phyloP scores from a whole-genome alignment of 2,888 invertebrate genomes.

The Uloborus plumipes region DNA sequence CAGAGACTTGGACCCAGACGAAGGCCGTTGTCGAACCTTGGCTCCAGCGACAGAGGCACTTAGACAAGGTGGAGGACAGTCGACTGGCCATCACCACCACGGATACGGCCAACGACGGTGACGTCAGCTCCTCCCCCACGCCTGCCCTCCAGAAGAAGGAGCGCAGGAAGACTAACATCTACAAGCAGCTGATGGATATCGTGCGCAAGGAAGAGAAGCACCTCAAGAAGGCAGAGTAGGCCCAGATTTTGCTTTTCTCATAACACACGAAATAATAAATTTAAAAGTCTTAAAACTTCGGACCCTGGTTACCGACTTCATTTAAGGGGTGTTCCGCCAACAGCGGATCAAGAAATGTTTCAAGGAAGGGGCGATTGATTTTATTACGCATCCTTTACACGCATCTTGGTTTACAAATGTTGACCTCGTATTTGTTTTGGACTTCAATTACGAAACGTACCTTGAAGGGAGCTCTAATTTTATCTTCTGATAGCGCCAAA shows the following conservation, averaged over 20 bases:
- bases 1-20: constrained; percentile 18
- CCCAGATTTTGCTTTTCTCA: not conserved
- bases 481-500: no score
- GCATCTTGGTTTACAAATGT: no score
- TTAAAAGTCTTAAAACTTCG: no score
- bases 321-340: no score
- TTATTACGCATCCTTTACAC: no score
- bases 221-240: constrained; percentile 37
- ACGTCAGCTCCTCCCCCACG: constrained; percentile 26
- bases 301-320: no score
- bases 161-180: constrained; percentile 41
- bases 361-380: no score
- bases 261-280: no score
- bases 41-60: constrained; percentile 21
- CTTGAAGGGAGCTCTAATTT: no score
- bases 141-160: constrained; percentile 31
- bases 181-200: constrained; percentile 59
- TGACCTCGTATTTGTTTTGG: no score
- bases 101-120: constrained; percentile 18
- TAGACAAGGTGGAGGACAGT: not conserved
- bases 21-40: constrained; percentile 27
- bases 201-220: constrained; percentile 56
- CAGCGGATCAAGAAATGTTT: no score
- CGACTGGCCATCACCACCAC: not conserved
- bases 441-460: no score